These are phyloP conservation scores for Pituophis catenifer DNA, from an alignment of 2,113 vertebrate species.

Conservation along the genomic window DNA sequence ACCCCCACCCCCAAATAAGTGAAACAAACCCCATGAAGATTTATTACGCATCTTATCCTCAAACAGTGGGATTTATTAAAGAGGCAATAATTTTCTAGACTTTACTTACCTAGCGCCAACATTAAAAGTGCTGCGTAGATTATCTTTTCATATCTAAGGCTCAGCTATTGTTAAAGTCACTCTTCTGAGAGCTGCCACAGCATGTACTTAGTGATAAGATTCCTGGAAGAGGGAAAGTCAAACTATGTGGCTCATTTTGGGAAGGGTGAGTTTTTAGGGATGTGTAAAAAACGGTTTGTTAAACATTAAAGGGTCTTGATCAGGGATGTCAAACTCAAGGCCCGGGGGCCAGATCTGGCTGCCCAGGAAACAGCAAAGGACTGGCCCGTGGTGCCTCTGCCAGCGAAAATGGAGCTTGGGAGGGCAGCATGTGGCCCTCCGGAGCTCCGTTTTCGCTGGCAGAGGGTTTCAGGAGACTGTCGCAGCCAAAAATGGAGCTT, in stretches of 20 bases:
- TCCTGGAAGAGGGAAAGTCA: background rate
- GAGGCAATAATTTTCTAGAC: background rate
- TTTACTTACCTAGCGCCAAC: background rate
- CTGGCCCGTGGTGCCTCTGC: no score
- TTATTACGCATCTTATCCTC: background rate
- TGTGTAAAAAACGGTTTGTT: background rate
- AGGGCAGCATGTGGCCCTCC: no score
- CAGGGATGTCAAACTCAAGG: no score
- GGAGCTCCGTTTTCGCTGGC: no score
- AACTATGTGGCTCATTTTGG: background rate
- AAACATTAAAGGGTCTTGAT: background rate
- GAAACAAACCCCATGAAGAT: background rate
- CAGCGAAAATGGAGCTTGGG: no score
- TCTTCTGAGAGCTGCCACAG: background rate
- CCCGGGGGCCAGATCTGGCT: no score
- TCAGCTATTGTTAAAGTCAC: background rate
- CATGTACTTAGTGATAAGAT: background rate
- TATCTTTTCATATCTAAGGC: background rate
- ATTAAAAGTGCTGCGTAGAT: background rate
- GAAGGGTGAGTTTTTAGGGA: background rate
- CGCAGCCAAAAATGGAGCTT: no score
- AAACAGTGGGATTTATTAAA: background rate
- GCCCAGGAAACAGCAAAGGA: no score
- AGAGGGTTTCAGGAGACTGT: no score
- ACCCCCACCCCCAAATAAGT: background rate